These are phyloP conservation scores for Chiroxiphia lanceolata DNA, from an alignment of 2,797 vertebrate genomes.

Conservation along the genomic window DNA sequence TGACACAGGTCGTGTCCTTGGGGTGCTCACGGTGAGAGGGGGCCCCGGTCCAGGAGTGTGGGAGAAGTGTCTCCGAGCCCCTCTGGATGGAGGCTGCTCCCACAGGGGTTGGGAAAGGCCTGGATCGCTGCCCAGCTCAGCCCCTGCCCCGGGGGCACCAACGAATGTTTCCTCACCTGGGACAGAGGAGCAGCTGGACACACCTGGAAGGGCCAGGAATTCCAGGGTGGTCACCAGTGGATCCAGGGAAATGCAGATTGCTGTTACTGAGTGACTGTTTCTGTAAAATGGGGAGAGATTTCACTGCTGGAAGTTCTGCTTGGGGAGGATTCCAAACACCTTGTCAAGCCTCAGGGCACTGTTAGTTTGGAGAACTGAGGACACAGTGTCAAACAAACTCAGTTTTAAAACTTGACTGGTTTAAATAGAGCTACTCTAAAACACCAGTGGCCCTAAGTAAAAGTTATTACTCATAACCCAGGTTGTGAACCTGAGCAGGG, in stretches of 20 bases:
- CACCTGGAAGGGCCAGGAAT: neutral
- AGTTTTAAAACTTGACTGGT: neutral
- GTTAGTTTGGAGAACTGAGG: neutral
- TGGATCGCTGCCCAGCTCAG: neutral
- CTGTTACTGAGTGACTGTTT: too few relatives aligned
- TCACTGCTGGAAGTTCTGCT: neutral
- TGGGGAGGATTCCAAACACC: neutral
- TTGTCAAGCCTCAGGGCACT: neutral
- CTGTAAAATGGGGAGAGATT: fast-evolving
- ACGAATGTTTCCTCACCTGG: neutral
- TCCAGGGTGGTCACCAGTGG: neutral
- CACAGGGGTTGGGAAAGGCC: neutral
- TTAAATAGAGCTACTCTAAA: neutral
- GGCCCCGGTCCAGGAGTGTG: neutral
- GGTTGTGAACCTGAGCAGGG: neutral
- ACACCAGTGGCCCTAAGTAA: neutral
- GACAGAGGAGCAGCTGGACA: neutral
- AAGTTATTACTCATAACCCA: neutral
- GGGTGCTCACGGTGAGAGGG: neutral
- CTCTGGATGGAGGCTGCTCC: neutral
- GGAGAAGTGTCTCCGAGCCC: neutral
- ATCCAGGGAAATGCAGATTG: neutral
- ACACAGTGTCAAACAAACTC: neutral
- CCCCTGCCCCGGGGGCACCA: neutral
- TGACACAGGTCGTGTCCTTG: neutral